phyloP scores from a whole-genome alignment of 2,113 vertebrate genomes.

The Laticauda laticaudata region DNA sequence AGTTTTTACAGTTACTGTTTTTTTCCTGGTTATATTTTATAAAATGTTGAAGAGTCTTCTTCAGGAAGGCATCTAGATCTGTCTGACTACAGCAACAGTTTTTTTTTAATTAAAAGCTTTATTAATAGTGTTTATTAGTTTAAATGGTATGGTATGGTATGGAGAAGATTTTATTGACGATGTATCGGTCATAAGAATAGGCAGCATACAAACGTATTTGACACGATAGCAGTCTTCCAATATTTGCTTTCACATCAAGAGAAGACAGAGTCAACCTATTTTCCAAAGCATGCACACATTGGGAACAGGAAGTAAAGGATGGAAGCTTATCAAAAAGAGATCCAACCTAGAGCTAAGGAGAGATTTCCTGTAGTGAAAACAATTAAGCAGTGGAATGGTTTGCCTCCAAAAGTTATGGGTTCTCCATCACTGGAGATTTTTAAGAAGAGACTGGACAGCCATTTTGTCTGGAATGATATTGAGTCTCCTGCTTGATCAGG shows the following conservation, averaged over 20 bases:
- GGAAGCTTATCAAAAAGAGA: not conserved
- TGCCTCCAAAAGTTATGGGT: not conserved
- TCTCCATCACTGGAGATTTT: not conserved
- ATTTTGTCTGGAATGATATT: not conserved
- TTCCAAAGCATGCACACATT: not conserved
- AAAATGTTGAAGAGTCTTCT: not conserved
- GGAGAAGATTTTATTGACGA: not conserved
- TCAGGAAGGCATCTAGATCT: not conserved
- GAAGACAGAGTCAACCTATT: not conserved
- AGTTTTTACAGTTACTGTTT: not conserved
- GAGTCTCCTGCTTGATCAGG: not conserved
- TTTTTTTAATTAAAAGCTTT: not conserved
- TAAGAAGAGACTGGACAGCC: not conserved
- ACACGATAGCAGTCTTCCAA: not conserved
- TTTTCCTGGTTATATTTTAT: not conserved
- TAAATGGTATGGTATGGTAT: not conserved
- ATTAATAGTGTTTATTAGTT: not conserved
- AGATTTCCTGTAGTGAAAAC: not conserved
- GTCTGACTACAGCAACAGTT: not conserved
- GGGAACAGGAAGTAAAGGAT: not conserved
- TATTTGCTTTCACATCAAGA: not conserved
- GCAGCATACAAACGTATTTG: not conserved
- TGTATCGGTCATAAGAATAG: not conserved
- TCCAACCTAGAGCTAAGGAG: not conserved
- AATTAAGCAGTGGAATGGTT: not conserved